These are phyloP conservation scores for Capitulum mitella DNA, from an alignment of 2,888 invertebrate genomes.

Conservation along the genomic window DNA sequence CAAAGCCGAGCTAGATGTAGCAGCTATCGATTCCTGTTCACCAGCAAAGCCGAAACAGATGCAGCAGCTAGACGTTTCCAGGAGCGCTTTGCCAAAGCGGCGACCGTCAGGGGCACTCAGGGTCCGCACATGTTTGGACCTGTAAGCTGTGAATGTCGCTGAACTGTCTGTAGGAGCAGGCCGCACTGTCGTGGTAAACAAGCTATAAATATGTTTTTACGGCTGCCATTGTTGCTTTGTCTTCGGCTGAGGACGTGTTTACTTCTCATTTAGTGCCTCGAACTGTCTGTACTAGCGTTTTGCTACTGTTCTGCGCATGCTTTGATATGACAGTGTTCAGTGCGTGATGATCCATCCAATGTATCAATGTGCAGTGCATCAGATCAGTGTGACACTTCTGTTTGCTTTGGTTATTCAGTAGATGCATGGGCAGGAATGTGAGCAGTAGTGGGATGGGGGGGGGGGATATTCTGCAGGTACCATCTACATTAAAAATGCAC, in stretches of 20 bases:
- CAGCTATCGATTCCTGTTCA: conserved; percentile 26
- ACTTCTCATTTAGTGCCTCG: not conserved
- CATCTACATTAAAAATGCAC: too few species aligned
- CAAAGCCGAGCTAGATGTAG: conserved; percentile 27
- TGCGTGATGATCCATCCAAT: too few species aligned
- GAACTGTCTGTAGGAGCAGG: not conserved
- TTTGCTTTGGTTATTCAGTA: too few species aligned
- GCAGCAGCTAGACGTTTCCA: conserved; percentile 13
- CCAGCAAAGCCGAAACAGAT: conserved; percentile 27
- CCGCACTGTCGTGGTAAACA: not conserved
- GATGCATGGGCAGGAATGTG: too few species aligned
- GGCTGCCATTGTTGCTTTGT: not conserved
- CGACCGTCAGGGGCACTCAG: not conserved
- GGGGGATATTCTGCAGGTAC: too few species aligned
- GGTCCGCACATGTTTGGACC: not conserved
- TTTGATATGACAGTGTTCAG: too few species aligned
- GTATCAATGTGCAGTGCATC: too few species aligned
- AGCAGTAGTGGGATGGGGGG: too few species aligned
- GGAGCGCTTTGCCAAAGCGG: not conserved
- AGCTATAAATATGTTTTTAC: not conserved
- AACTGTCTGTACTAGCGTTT: too few species aligned
- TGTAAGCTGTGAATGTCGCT: not conserved
- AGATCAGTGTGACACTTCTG: too few species aligned
- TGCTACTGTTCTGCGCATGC: too few species aligned
- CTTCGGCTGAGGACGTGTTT: not conserved